Evolutionary conservation across 2,113 vertebrate species (phyloP), one percentile per base, ranked within the genome.

Genomic region (Physeter macrocephalus): DNA sequence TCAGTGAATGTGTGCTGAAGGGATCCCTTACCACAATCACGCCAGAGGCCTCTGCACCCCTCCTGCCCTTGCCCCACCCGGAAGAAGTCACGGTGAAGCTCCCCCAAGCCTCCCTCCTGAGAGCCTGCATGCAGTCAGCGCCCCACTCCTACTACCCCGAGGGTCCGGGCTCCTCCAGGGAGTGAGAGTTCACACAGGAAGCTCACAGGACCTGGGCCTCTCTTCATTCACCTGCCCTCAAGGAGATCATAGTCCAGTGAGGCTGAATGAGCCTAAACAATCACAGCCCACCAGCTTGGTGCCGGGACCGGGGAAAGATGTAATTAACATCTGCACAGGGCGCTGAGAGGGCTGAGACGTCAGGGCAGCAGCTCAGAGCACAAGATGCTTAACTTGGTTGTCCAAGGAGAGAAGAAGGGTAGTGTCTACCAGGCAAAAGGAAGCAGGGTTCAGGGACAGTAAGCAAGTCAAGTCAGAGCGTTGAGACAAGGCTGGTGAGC

Each of bases 141-240:
- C n/a, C 18, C 15, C 0, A 17, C 20, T 66, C 41, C 31, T 18
- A 12, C 52, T 27, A 31, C 39, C 5, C 6, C 2, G 0, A 5
- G 31, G 3, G 41, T 54, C 69, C 17, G 18, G 52, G 13, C 3
- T 1, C 69, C 39, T 88, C 39, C 62, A 54, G 59, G 39, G 34
- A 64, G 18, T 66, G 80, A 88, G 74, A 67, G 12, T 54, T 77
- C 90, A 36, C 41, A 46, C 5, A 34, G 61, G 27, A 67, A 78
- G 52, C 57, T 59, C 31, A 2, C 4, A 20, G 20, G 36, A 29
- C 62, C 54, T 12, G 6, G 29, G 69, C 17, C 36, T 93, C 67
- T 17, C 46, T 49, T 67, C 82, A 41, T 41, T 67, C n/a, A 84
- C n/a, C 18, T 23, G 7, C 59, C n/a, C 43, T 95, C 46, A 46